Base-by-base conservation (phyloP, 2,113 vertebrate genomes). In the Trichomycterus rosablanca region DNA sequence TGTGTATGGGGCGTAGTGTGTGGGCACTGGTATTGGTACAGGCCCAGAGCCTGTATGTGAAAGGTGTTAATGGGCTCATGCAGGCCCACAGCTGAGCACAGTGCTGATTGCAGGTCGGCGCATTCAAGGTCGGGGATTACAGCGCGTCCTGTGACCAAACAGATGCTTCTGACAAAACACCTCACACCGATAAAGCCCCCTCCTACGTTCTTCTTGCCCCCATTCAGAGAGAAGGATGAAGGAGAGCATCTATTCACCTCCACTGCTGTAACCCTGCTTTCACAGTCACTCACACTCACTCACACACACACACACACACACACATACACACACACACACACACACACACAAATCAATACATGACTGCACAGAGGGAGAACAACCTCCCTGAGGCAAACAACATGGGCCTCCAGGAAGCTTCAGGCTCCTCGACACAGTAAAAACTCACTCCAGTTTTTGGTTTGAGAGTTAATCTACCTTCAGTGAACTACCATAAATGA, bases 111-210 rank as follows among this genome's bases (percentile, higher is more conserved):
- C 15, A 28, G 56, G 44, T 61, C 57, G 57, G 46, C 50, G 56
- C 39, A 24, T 44, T 71, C 52, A 42, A 62, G 69, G 69, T 74
- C 37, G 54, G 67, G 54, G 71, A 75, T 74, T 73, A 71, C 44
- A 23, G 70, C 39, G 66, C 66, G 60, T 66, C 69, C 48, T 72
- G 74, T 68, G 63, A 66, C 63, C 62, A 64, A 68, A 71, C 71
- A 72, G 72, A 75, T 73, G 62, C 66, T 72, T 54, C 28, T 70
- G 67, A 73, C 75, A 73, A 77, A 75, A 77, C 67, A 57, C 60
- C 59, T 70, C 67, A 56, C 67, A 71, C 71, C 37, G 63, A 76
- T 61, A 43, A 50, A 65, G 43, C 63, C 23, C 54, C 53, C 49
- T 54, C 52, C 66, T 53, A 39, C 12, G 11, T 66, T 49, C 44